A percentile compares a stretch with the other conserved stretches of the same genome.
These are phyloP conservation scores for Vireo griseus DNA, from an alignment of 2,797 vertebrate species.

Conservation along the genomic window DNA sequence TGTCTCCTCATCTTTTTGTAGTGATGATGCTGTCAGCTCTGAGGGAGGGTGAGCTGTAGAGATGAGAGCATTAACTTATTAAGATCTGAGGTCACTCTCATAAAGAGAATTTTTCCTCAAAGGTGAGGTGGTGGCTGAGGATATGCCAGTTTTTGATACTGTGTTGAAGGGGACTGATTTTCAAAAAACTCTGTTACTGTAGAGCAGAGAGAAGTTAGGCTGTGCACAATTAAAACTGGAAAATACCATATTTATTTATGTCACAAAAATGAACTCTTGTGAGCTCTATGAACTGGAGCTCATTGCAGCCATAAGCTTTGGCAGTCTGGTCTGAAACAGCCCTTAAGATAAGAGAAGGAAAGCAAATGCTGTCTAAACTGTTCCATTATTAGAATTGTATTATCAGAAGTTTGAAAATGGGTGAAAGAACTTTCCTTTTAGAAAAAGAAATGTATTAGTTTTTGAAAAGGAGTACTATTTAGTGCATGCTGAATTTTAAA, in stretches of 20 bases:
- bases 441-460: background rate
- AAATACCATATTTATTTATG: background rate
- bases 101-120: background rate
- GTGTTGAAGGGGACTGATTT: background rate
- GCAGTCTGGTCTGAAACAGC: background rate
- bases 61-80: background rate
- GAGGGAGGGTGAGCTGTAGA: background rate
- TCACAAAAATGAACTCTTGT: background rate
- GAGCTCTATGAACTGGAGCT: background rate
- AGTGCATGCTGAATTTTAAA: background rate
- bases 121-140: background rate
- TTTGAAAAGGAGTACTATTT: background rate
- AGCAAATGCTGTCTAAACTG: background rate
- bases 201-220: background rate
- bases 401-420: background rate
- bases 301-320: background rate
- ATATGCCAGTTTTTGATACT: background rate
- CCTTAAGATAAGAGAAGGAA: background rate
- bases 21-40: background rate
- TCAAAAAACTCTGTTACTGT: background rate
- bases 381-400: background rate
- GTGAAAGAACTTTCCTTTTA: background rate
- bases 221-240: background rate
- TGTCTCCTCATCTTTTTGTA: background rate
- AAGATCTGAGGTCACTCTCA: background rate